Evolutionary conservation across 1,140 invertebrate genomes (phyloP), one percentile per base, ranked within the genome.

Genomic region (Pachyrhynchus sulphureomaculatus): DNA sequence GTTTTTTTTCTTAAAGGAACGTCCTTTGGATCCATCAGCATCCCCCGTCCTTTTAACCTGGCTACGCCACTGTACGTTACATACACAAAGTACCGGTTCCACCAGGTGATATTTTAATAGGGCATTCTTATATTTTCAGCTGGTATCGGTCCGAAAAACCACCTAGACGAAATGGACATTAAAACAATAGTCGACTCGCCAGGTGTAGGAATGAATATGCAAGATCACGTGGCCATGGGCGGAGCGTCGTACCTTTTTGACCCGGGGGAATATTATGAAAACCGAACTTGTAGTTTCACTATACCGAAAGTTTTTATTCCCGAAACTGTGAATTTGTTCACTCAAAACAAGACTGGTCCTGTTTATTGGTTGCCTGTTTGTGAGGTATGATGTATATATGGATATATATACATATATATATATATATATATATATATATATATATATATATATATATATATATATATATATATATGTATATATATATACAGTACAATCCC

Each of bases 191-290:
- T 80, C 1, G 75, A 88, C 71, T 74, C 86, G 26, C 85, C 90
- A 0, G 88, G 88, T 0, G 91, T 95, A 0, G 92, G 92, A 0
- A 72, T 82, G 55, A 94, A 94, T 78, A 77, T 95, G 4, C 66
- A 66, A 74, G 88, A 90, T 74, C 89, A 91, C 68, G 80, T 88
- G 0, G 86, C 87, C 0, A 83, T 88, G 59, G 82, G 80, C 0
- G 83, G 82, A 0, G 64, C 54, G 0, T 73, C 74, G 2, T 77
- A 68, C 49, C 52, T 76, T 6, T 75, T 83, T 45, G 75, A 80
- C 33, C 72, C 75, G 9, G 79, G 80, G 0, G 69, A 77, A 12
- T 77, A 83, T 45, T 73, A 73, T 15, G 67, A 71, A 23, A 75
- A 79, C 10, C 70, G 78, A 13, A 70, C 79, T 3, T 75, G 86